These are phyloP conservation scores for Macropodus opercularis DNA, from an alignment of 2,797 vertebrate species.

Conservation along the genomic window DNA sequence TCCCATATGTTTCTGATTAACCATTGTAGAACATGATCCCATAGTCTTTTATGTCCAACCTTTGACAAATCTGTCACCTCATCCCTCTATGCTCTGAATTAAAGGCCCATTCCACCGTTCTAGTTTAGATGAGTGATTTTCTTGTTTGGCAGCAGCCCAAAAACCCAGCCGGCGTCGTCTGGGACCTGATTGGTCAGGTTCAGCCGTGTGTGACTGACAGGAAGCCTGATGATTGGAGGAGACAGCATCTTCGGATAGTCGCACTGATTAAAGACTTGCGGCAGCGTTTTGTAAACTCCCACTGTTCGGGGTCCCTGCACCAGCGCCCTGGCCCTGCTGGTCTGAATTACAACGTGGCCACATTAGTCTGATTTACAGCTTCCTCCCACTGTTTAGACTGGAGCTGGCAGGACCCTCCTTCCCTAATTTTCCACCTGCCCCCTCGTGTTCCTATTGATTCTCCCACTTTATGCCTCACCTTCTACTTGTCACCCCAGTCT, in stretches of 20 bases:
- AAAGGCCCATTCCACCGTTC: slow-evolving; percentile 76
- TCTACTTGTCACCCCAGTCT: slow-evolving; percentile 21
- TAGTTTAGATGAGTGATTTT: slow-evolving; percentile 74
- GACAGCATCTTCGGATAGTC: slow-evolving; percentile 78
- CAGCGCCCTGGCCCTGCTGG: slow-evolving; percentile 76
- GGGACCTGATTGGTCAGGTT: slow-evolving; percentile 73
- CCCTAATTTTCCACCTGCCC: slow-evolving; percentile 34
- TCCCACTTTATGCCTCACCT: slow-evolving; percentile 20
- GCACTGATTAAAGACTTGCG: slow-evolving; percentile 82
- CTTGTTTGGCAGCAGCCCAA: slow-evolving; percentile 71
- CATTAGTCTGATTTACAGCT: slow-evolving; percentile 86
- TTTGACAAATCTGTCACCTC: slow-evolving; percentile 78
- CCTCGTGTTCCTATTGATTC: slow-evolving; percentile 30
- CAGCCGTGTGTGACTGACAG: slow-evolving; percentile 82
- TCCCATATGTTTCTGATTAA: slow-evolving; percentile 72
- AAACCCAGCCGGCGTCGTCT: slow-evolving; percentile 62
- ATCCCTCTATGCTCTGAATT: slow-evolving; percentile 69
- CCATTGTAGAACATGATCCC: slow-evolving; percentile 68
- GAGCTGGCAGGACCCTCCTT: slow-evolving; percentile 52
- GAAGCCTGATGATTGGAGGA: slow-evolving; percentile 82
- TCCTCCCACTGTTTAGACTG: slow-evolving; percentile 84
- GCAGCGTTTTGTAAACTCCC: slow-evolving; percentile 76
- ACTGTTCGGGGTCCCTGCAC: slow-evolving; percentile 65
- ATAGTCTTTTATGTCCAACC: slow-evolving; percentile 68
- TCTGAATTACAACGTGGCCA: slow-evolving; percentile 80